Conservation (phyloP, 2,113 vertebrate genomes). For the Conger conger region DNA sequence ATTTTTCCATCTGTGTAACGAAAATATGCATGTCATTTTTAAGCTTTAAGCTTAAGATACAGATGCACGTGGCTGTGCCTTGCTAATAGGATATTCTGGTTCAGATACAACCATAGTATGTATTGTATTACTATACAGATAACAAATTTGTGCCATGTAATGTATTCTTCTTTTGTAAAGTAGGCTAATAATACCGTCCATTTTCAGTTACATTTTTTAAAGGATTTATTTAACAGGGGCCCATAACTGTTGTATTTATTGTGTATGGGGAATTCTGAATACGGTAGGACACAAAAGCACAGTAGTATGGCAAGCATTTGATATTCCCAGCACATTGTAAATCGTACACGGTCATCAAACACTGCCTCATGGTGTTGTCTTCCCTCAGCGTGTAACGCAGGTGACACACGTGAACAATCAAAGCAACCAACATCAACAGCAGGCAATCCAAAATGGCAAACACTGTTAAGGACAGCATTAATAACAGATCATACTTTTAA, state of each 20-base stretch:
- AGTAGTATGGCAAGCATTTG: neutral
- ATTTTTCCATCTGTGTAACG: too few species aligned
- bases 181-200: neutral
- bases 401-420: neutral
- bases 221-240: too few species aligned
- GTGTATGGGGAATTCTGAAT: neutral
- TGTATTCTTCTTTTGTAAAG: neutral
- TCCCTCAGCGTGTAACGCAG: neutral
- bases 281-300: neutral
- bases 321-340: neutral
- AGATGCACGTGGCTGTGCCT: too few species aligned
- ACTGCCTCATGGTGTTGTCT: neutral
- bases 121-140: neutral
- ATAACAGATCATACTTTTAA: slow-evolving; percentile 5
- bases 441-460: neutral
- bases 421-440: neutral
- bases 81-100: neutral
- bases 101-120: too few species aligned
- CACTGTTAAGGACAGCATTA: neutral
- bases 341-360: neutral
- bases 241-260: neutral
- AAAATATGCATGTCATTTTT: too few species aligned
- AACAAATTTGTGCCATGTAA: neutral
- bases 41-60: too few species aligned
- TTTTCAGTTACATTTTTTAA: neutral